Conservation (phyloP, 2,888 invertebrate genomes). For the Aporophyla lueneburgensis region DNA sequence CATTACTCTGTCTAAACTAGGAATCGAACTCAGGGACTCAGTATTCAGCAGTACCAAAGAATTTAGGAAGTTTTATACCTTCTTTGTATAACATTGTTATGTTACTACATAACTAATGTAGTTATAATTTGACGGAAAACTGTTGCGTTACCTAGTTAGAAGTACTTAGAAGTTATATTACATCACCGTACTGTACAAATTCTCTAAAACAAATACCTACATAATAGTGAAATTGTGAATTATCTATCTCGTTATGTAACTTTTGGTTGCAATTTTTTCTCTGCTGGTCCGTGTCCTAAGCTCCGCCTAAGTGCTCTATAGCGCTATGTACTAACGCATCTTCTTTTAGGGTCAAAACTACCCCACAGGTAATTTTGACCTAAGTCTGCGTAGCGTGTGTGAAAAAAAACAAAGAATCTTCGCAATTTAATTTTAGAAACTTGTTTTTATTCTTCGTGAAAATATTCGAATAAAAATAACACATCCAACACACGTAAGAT, state of each 20-base stretch:
- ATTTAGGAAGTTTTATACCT: background rate
- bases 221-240: conserved; percentile 20
- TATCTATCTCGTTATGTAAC: conserved; percentile 8
- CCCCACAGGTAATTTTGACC: background rate
- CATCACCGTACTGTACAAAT: conserved; percentile 7
- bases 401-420: background rate
- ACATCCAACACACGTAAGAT: background rate
- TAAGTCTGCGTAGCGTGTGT: too few relatives aligned
- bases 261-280: conserved; percentile 1
- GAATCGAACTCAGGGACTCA: background rate
- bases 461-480: background rate
- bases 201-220: conserved; percentile 18
- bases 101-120: conserved; percentile 2
- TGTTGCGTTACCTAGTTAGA: conserved; percentile 25
- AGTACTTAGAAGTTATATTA: conserved; percentile 20
- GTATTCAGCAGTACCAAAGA: background rate
- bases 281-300: background rate
- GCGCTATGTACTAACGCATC: background rate
- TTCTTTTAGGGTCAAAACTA: background rate
- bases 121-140: conserved; percentile 33
- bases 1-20: too few relatives aligned
- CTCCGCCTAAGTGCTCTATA: background rate
- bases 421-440: background rate
- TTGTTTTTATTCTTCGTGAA: background rate
- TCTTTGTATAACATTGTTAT: conserved; percentile 4